Evolutionary conservation across 2,797 vertebrate species (phyloP).

Genomic region (Muscicapa comitata): DNA sequence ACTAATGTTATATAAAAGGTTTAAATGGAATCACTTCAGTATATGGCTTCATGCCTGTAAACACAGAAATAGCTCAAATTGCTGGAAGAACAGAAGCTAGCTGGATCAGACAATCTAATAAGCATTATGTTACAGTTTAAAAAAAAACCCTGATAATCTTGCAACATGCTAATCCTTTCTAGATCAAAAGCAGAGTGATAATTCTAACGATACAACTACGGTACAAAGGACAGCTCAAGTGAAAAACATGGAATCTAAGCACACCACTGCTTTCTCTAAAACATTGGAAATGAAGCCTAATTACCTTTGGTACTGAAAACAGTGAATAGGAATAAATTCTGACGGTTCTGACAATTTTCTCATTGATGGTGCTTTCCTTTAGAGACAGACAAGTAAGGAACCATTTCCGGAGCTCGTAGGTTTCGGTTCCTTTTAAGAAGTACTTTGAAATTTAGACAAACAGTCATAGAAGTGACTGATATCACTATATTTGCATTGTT

Average conservation of each 20-base stretch:
- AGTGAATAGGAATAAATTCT: neutral
- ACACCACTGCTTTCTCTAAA: neutral
- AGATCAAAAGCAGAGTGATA: neutral
- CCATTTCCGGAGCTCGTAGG: neutral
- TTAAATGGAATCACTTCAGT: neutral
- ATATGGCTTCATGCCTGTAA: neutral
- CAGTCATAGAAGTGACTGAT: neutral
- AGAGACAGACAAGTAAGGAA: neutral
- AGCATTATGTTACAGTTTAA: neutral
- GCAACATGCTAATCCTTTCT: neutral
- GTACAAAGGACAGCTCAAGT: neutral
- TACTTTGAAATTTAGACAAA: neutral
- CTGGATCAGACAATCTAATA: neutral
- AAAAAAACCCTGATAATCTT: neutral
- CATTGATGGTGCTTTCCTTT: neutral
- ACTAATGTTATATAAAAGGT: neutral
- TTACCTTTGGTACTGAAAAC: neutral
- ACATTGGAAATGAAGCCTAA: neutral
- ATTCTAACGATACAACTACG: neutral
- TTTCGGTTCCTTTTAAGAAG: neutral
- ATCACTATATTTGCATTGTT: neutral
- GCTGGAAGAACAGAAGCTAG: constrained; percentile 4
- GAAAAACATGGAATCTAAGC: neutral
- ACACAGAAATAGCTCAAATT: constrained; percentile 7
- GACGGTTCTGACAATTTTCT: neutral